Conservation (phyloP, 2,113 vertebrate genomes). For the Pseudorhombus dupliciocellatus region DNA sequence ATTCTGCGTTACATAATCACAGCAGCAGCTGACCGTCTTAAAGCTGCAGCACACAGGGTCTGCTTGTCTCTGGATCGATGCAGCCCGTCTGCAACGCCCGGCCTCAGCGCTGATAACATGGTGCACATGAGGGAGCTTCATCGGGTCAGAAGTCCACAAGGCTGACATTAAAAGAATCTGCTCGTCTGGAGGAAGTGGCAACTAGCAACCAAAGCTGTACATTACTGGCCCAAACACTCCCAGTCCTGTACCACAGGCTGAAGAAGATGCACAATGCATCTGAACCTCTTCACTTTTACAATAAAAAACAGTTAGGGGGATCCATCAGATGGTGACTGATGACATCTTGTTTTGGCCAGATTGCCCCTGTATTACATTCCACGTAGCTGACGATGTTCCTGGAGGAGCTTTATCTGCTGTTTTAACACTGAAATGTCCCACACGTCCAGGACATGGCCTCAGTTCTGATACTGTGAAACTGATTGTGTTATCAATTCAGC, state of each 20-base stretch:
- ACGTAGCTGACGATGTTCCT: too few relatives aligned
- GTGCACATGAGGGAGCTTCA: background rate
- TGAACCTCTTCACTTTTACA: too few relatives aligned
- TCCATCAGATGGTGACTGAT: too few relatives aligned
- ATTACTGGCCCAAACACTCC: too few relatives aligned
- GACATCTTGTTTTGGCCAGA: too few relatives aligned
- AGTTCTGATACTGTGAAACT: background rate
- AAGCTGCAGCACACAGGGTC: background rate
- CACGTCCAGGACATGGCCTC: background rate
- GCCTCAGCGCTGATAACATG: background rate
- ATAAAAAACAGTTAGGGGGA: too few relatives aligned
- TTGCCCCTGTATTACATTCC: too few relatives aligned
- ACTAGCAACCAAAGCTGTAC: too few relatives aligned
- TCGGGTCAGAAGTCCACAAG: background rate
- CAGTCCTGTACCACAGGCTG: too few relatives aligned
- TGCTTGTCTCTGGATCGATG: background rate
- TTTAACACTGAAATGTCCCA: background rate
- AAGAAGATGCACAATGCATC: too few relatives aligned
- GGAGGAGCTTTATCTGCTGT: background rate
- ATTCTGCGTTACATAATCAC: constrained; percentile 49
- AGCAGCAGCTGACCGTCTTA: constrained; percentile 32
- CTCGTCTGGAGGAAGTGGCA: background rate
- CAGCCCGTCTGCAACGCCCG: background rate
- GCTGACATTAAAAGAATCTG: background rate
- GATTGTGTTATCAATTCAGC: background rate